Evolutionary conservation across 1,140 invertebrate species (phyloP).

Genomic region (Drosophila aff.): DNA sequence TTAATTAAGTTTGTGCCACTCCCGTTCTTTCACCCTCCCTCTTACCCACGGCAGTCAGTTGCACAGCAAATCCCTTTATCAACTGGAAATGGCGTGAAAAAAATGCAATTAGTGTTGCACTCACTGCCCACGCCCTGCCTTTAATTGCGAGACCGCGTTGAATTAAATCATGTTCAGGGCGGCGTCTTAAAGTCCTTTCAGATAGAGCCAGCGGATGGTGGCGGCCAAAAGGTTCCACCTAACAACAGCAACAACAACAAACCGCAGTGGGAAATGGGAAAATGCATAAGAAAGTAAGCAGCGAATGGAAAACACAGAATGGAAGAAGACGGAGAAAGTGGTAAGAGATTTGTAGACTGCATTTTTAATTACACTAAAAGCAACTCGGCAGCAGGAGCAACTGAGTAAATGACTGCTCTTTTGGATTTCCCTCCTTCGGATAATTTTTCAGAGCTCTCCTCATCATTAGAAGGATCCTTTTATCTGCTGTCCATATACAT

Average conservation of each 20-base stretch:
- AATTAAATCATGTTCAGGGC: conserved; percentile 74
- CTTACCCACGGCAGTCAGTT: conserved; percentile 43
- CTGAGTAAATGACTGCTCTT: conserved; percentile 41
- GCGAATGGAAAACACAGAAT: conserved; percentile 27
- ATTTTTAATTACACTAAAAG: conserved; percentile 80
- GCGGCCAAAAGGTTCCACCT: conserved; percentile 41
- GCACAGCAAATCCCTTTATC: conserved; percentile 68
- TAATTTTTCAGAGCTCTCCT: conserved; percentile 39
- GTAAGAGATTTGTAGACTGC: conserved; percentile 57
- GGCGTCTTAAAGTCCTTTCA: conserved; percentile 30
- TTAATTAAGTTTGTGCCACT: conserved; percentile 73
- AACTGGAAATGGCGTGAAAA: conserved; percentile 73
- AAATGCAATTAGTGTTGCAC: conserved; percentile 77
- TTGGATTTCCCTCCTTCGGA: conserved; percentile 19
- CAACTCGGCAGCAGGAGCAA: conserved; percentile 40
- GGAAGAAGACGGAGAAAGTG: conserved; percentile 29
- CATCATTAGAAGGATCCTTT: conserved; percentile 17
- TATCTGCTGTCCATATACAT: neutral
- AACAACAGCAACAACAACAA: conserved; percentile 41
- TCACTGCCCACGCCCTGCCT: conserved; percentile 55
- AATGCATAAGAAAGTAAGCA: conserved; percentile 59
- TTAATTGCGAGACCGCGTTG: conserved; percentile 77
- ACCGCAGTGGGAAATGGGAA: conserved; percentile 35
- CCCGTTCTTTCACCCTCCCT: neutral
- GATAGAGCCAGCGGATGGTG: conserved; percentile 13